These are phyloP conservation scores for Corythornis cristatus DNA, from an alignment of 2,113 vertebrate species.

Conservation along the genomic window DNA sequence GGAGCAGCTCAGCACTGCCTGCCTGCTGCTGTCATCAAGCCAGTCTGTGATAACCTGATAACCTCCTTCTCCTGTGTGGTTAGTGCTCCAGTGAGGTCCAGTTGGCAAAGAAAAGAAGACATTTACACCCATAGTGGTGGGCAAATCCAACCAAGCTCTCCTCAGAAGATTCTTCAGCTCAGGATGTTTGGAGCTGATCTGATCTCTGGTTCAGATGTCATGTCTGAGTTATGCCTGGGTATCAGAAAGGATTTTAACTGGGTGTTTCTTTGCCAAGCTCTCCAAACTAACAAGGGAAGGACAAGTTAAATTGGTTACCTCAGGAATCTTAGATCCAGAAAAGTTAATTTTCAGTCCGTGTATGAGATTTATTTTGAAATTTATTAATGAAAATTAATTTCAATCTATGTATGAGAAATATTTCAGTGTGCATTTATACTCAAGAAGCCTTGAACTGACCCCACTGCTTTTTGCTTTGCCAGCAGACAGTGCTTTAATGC, in stretches of 20 bases:
- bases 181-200: not conserved
- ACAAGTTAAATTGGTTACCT: not conserved
- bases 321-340: not conserved
- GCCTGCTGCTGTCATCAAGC: accelerated
- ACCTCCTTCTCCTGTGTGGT: too few species aligned
- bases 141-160: not conserved
- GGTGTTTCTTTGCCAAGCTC: not conserved
- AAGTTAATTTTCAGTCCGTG: not conserved
- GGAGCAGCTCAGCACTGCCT: not conserved
- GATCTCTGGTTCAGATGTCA: not conserved
- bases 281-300: not conserved
- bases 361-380: too few species aligned
- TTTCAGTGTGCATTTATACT: not conserved
- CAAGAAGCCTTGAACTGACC: not conserved
- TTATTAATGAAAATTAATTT: too few species aligned
- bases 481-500: not conserved
- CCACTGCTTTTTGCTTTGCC: not conserved
- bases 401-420: not conserved
- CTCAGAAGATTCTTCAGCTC: not conserved
- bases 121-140: not conserved
- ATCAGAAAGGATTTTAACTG: not conserved
- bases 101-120: not conserved
- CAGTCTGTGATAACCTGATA: not conserved
- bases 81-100: not conserved
- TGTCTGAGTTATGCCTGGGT: not conserved